A percentile compares a stretch with the other conserved stretches of the same genome.
These are phyloP conservation scores for Ditylenchus weischeri DNA, from an alignment of 2,888 invertebrate genomes.

Conservation along the genomic window DNA sequence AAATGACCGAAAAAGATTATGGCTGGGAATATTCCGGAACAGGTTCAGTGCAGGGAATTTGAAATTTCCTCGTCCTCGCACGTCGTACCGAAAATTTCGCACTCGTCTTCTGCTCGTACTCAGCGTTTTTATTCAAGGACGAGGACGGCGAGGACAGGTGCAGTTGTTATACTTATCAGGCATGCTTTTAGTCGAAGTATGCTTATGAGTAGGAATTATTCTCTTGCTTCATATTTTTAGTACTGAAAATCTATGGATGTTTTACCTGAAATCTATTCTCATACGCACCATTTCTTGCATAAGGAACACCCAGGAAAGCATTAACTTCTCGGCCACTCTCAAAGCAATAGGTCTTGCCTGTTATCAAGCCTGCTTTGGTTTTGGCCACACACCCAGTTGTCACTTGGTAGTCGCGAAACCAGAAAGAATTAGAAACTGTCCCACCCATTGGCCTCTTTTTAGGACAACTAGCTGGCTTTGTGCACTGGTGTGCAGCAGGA, in stretches of 20 bases:
- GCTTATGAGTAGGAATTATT: conserved; percentile 3
- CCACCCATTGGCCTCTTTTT: conserved; percentile 1
- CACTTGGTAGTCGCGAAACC: conserved; percentile 10
- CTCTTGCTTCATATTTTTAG: not conserved
- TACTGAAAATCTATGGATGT: not conserved
- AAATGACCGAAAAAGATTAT: not conserved
- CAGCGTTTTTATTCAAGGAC: too few species aligned
- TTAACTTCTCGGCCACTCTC: conserved; percentile 28
- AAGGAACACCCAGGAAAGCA: conserved; percentile 44
- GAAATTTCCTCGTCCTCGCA: too few species aligned
- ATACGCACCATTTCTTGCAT: conserved; percentile 34
- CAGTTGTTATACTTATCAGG: too few species aligned
- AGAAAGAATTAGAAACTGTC: conserved; percentile 1
- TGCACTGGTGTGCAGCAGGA: too few species aligned
- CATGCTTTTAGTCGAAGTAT: too few species aligned
- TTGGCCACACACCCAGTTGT: not conserved
- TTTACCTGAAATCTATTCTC: conserved; percentile 40
- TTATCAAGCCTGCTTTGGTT: conserved; percentile 17
- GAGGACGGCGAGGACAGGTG: too few species aligned
- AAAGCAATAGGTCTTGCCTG: conserved; percentile 22
- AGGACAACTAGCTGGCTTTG: too few species aligned
- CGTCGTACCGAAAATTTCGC: too few species aligned
- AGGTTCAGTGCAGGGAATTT: too few species aligned
- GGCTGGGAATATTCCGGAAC: too few species aligned
- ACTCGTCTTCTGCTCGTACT: too few species aligned